Percentiles rank a stretch among this genome's conserved stretches.
phyloP scores from a whole-genome alignment of 1,140 invertebrate species.

The Halotydeus destructor region DNA sequence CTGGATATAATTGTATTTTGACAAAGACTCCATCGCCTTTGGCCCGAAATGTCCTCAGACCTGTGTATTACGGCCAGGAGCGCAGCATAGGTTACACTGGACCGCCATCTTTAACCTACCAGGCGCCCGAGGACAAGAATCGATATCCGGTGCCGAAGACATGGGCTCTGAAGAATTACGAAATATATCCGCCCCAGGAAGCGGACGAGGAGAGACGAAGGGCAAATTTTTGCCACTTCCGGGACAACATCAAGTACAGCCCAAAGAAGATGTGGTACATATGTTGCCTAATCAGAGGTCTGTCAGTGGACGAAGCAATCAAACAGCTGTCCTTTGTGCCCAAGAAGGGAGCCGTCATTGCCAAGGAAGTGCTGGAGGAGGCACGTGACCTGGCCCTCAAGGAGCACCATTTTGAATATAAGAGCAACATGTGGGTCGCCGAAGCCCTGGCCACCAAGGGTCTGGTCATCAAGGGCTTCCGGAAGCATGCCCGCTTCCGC shows the following conservation, averaged over 20 bases:
- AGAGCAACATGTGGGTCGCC: constrained; percentile 85
- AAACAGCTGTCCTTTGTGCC: constrained; percentile 63
- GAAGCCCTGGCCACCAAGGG: constrained; percentile 63
- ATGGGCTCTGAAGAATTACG: neutral
- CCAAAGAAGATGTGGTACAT: constrained; percentile 81
- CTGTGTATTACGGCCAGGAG: too few relatives aligned
- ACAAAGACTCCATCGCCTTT: too few relatives aligned
- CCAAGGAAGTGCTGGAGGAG: constrained; percentile 49
- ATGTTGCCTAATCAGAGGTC: constrained; percentile 37
- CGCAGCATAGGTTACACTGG: too few relatives aligned
- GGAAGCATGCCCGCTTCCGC: constrained; percentile 51
- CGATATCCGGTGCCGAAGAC: constrained; percentile 1
- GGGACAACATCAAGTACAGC: constrained; percentile 64
- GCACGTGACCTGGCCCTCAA: constrained; percentile 66
- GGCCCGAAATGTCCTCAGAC: too few relatives aligned
- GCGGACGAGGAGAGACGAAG: constrained; percentile 1
- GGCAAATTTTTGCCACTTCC: constrained; percentile 39
- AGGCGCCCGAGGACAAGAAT: too few relatives aligned
- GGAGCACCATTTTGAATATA: constrained; percentile 80
- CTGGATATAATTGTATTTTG: too few relatives aligned
- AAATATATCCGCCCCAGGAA: neutral
- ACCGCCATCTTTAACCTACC: too few relatives aligned
- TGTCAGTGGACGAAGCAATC: constrained; percentile 78
- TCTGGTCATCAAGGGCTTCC: constrained; percentile 47
- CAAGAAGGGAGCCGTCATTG: constrained; percentile 57